Conservation (phyloP, 1,140 invertebrate species). For the Hermatobates lingyangjiaoensis region DNA sequence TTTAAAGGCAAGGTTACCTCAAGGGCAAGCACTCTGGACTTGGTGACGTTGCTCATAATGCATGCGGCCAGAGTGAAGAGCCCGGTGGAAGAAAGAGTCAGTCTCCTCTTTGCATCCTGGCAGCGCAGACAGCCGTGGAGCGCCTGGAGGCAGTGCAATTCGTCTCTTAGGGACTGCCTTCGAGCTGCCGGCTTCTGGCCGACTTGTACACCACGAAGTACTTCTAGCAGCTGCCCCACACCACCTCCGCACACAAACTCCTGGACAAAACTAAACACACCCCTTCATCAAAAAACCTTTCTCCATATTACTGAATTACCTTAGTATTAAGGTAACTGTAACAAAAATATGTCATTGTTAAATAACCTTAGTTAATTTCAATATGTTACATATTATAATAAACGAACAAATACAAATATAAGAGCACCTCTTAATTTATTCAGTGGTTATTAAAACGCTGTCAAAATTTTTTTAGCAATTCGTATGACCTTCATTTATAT, state of each 20-base stretch:
- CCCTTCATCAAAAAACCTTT: not conserved
- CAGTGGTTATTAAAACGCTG: too few relatives aligned
- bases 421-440: too few relatives aligned
- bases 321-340: not conserved
- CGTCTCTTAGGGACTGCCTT: slow-evolving; percentile 57
- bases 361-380: not conserved
- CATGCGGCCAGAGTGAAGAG: slow-evolving; percentile 71
- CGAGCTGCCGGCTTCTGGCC: slow-evolving; percentile 35
- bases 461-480: too few relatives aligned
- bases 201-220: slow-evolving; percentile 63
- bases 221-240: slow-evolving; percentile 55
- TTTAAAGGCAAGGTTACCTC: too few relatives aligned
- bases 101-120: slow-evolving; percentile 46
- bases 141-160: slow-evolving; percentile 75
- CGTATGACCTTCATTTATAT: too few relatives aligned
- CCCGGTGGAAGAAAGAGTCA: slow-evolving; percentile 58
- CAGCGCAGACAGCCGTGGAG: slow-evolving; percentile 54
- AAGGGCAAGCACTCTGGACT: slow-evolving; percentile 60
- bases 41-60: slow-evolving; percentile 67
- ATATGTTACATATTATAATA: too few relatives aligned
- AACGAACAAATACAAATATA: too few relatives aligned
- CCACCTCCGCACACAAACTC: slow-evolving; percentile 75
- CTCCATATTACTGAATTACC: not conserved
- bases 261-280: slow-evolving; percentile 56
- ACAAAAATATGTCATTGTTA: not conserved